Evolutionary conservation across 2,113 vertebrate species (phyloP), one percentile per base, ranked within the genome.

Genomic region (Sminthopsis crassicaudata): DNA sequence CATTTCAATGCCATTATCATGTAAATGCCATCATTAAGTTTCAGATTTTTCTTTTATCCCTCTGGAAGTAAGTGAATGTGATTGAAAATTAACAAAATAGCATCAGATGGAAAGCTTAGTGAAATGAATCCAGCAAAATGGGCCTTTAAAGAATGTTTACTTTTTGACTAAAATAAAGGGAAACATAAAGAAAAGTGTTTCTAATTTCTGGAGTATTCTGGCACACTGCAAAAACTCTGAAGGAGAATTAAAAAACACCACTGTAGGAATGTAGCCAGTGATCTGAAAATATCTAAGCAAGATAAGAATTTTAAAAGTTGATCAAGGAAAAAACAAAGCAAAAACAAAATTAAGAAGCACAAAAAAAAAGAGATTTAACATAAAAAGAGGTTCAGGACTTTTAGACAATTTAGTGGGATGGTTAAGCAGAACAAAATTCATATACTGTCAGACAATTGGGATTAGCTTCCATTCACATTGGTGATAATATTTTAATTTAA

Each of bases 91-190:
- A 46, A 90, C 55, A 92, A 90, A 94, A 76, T 16, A 90, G 53
- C 90, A 84, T 95, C 91, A 89, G 53, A 94, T 54, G 57, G 90
- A 92, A 94, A 91, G 42, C 53, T 91, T 24, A 89, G 76, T 84
- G 94, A 92, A 57, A 95, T 94, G 52, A 96, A 95, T 90, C 91
- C 57, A 90, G 51, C 46, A 46, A 90, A 95, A 89, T 19, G 89
- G 25, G 46, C 46, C 94, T 90, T 54, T 92, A 22, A 96, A 92
- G 50, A 95, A 53, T 48, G 90, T 48, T 90, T 53, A 84, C 19
- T 93, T 67, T 46, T 88, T 93, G 8, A 57, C n/a, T 25, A 91
- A 26, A 94, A 36, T 22, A 84, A 48, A 94, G 36, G 19, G 7
- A 93, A 92, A 95, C 42, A 93, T 89, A 57, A 95, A 60, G 30